These are phyloP conservation scores for Samia ricini DNA, from an alignment of 1,140 invertebrate genomes.

Conservation along the genomic window DNA sequence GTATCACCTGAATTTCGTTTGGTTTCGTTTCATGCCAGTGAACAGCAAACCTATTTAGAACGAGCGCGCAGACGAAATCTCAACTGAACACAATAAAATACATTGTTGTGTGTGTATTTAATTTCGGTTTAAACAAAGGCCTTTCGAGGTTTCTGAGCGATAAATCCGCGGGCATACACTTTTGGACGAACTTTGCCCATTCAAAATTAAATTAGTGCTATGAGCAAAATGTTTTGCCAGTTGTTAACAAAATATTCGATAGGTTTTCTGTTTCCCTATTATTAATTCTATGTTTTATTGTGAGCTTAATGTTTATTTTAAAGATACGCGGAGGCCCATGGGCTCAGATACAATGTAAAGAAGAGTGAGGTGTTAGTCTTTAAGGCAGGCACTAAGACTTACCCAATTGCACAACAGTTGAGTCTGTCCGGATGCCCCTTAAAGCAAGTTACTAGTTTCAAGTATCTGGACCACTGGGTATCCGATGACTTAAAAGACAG, in stretches of 20 bases:
- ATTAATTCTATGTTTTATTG: neutral
- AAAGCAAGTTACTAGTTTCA: too few species aligned
- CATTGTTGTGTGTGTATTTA: conserved; percentile 2
- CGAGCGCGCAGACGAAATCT: neutral
- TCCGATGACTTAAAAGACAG: too few species aligned
- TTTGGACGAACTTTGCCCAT: conserved; percentile 12
- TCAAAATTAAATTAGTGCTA: conserved; percentile 17
- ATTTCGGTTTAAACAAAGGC: neutral
- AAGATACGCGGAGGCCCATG: too few species aligned
- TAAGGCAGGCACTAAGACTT: too few species aligned
- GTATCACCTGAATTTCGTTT: neutral
- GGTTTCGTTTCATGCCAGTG: neutral
- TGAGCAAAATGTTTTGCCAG: conserved; percentile 11
- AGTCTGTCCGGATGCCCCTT: too few species aligned
- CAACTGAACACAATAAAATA: neutral
- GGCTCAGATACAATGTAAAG: too few species aligned
- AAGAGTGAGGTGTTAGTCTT: too few species aligned
- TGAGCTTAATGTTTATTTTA: too few species aligned
- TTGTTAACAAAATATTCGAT: neutral
- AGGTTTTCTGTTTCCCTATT: neutral
- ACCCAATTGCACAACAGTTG: too few species aligned
- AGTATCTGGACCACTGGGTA: too few species aligned
- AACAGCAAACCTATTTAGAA: conserved; percentile 1
- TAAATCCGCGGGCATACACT: conserved; percentile 17
- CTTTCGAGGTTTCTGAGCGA: conserved; percentile 3